Evolutionary conservation across 2,113 vertebrate genomes (phyloP).

Genomic region (Muntiacus muntjak): DNA sequence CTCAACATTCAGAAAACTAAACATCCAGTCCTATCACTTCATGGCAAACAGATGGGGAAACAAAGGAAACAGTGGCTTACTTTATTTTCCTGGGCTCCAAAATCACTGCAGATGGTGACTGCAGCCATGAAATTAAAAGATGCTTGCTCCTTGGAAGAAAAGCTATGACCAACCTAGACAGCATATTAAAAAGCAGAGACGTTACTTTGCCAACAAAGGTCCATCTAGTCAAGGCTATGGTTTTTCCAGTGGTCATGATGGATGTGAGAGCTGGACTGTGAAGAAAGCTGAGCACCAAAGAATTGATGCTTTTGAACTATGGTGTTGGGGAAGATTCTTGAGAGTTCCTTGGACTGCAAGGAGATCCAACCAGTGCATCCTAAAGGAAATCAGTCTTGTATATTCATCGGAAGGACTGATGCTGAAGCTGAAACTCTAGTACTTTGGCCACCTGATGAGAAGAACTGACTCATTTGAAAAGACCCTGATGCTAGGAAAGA

Average conservation of each 20-base stretch:
- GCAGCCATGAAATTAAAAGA: not conserved
- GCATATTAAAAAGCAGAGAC: not conserved
- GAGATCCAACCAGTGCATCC: not conserved
- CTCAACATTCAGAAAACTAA: not conserved
- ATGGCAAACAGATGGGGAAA: not conserved
- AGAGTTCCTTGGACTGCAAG: not conserved
- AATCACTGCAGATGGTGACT: not conserved
- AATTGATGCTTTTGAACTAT: not conserved
- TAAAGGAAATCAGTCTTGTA: not conserved
- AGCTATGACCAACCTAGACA: not conserved
- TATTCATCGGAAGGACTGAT: not conserved
- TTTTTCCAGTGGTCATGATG: not conserved
- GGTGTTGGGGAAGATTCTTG: not conserved
- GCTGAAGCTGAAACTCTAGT: not conserved
- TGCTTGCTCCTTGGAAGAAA: not conserved
- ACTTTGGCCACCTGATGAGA: not conserved
- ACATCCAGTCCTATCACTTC: not conserved
- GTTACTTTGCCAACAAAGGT: not conserved
- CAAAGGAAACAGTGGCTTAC: not conserved
- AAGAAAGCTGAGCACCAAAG: accelerated
- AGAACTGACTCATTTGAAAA: not conserved
- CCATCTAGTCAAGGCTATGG: not conserved
- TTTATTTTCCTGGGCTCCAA: not conserved
- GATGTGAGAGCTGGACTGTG: not conserved
- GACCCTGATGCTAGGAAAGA: not conserved